phyloP scores from a whole-genome alignment of 2,797 vertebrate species.

The Lithobates sylvaticus region DNA sequence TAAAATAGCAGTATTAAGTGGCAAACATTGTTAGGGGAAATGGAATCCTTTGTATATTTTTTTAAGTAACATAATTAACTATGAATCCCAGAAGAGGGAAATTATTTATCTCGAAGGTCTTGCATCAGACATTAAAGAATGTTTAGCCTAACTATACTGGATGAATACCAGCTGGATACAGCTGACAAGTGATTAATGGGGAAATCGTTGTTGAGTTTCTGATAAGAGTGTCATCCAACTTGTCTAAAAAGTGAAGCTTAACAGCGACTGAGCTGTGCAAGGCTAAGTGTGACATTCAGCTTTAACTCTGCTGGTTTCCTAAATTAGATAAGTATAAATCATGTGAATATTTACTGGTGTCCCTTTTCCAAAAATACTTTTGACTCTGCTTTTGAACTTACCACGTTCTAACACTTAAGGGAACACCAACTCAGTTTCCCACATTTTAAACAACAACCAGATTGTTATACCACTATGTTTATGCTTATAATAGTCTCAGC shows the following conservation, averaged over 20 bases:
- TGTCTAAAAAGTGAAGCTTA: neutral
- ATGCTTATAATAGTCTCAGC: too few relatives aligned
- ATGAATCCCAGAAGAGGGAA: neutral
- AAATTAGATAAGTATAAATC: neutral
- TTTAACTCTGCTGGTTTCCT: neutral
- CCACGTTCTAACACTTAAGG: too few relatives aligned
- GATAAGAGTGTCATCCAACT: neutral
- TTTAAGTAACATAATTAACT: neutral
- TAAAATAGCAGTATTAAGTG: too few relatives aligned
- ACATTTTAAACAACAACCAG: too few relatives aligned
- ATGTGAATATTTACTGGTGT: neutral
- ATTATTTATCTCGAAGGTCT: constrained; percentile 1
- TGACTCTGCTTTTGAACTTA: too few relatives aligned
- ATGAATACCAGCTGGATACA: neutral
- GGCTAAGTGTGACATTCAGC: neutral
- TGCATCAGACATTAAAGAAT: neutral
- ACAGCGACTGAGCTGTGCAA: neutral
- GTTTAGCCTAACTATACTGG: neutral
- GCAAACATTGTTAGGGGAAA: neutral
- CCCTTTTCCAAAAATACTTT: too few relatives aligned
- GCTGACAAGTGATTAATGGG: neutral
- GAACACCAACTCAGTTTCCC: too few relatives aligned
- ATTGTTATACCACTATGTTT: too few relatives aligned
- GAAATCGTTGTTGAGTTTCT: constrained; percentile 1
- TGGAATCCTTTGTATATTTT: neutral